Conservation (phyloP, 2,888 invertebrate genomes). For the Trichogramma dendrolimi region DNA sequence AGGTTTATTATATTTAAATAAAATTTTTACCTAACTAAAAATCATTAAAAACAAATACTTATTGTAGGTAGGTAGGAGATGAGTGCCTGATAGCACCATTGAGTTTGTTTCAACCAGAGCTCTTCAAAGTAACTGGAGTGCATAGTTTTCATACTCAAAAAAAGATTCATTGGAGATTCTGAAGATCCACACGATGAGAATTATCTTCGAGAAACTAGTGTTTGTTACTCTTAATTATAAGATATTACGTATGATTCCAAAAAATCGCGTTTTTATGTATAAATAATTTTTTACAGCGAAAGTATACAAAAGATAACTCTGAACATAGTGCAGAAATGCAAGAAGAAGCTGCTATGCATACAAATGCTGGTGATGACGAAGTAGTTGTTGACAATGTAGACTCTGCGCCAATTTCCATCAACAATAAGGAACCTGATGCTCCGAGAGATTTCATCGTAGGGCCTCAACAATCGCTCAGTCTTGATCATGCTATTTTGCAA, state of each 20-base stretch:
- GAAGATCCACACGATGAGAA: constrained; percentile 93
- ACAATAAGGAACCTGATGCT: constrained; percentile 46
- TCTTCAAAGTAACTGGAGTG: constrained; percentile 77
- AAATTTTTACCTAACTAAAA: constrained; percentile 1
- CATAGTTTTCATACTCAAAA: constrained; percentile 73
- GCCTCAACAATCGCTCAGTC: constrained; percentile 75
- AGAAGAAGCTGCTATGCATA: constrained; percentile 52
- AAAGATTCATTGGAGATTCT: constrained; percentile 69
- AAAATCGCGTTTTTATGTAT: neutral
- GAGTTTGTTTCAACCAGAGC: constrained; percentile 81
- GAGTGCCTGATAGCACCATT: constrained; percentile 89
- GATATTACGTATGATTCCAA: constrained; percentile 6
- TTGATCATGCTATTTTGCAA: constrained; percentile 87
- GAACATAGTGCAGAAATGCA: constrained; percentile 54
- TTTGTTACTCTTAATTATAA: constrained; percentile 41
- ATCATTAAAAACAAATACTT: constrained; percentile 2
- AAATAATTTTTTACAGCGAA: constrained; percentile 49
- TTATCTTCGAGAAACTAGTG: constrained; percentile 83
- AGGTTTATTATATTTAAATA: constrained; percentile 47
- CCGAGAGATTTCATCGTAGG: constrained; percentile 65
- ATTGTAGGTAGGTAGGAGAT: constrained; percentile 72
- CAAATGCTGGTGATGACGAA: constrained; percentile 51
- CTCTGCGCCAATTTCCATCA: constrained; percentile 46
- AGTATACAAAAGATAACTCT: constrained; percentile 60
- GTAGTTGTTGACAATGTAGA: constrained; percentile 54